phyloP scores from a whole-genome alignment of 2,888 invertebrate genomes.

The Amphipyra berbera region DNA sequence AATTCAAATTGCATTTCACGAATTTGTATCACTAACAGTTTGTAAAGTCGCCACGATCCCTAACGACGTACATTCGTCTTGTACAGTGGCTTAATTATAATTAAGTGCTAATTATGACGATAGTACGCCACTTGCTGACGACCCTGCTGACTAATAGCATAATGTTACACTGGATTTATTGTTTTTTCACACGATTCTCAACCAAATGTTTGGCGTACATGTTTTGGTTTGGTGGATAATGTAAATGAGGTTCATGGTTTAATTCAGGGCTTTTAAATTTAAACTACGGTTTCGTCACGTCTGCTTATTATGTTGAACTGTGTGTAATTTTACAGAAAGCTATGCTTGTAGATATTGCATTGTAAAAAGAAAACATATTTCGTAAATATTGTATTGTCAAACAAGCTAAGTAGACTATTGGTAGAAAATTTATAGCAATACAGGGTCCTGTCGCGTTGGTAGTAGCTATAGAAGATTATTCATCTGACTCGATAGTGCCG shows the following conservation, averaged over 20 bases:
- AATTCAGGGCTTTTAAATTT: constrained; percentile 36
- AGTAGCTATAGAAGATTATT: no score
- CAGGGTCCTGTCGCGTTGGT: no score
- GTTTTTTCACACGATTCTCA: constrained; percentile 51
- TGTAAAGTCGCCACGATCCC: constrained; percentile 59
- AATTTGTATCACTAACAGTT: constrained; percentile 53
- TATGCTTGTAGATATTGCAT: constrained; percentile 16
- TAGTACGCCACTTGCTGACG: constrained; percentile 61
- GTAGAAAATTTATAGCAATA: no score
- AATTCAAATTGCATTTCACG: constrained; percentile 28
- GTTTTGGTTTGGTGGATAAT: constrained; percentile 41
- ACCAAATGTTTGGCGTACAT: constrained; percentile 34
- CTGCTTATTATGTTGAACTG: constrained; percentile 27
- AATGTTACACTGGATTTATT: constrained; percentile 46
- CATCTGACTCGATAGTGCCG: no score
- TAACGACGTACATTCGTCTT: constrained; percentile 71
- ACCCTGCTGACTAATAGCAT: constrained; percentile 58
- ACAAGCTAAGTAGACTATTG: no score
- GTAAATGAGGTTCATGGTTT: constrained; percentile 50
- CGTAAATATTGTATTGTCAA: no score
- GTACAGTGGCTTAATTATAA: constrained; percentile 72
- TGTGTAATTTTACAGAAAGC: constrained; percentile 40
- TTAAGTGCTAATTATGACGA: constrained; percentile 75
- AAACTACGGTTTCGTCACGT: constrained; percentile 33
- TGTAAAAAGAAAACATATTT: constrained; percentile 8